Base-by-base conservation (phyloP, 2,797 vertebrate genomes). In the Loriculus beryllinus region DNA sequence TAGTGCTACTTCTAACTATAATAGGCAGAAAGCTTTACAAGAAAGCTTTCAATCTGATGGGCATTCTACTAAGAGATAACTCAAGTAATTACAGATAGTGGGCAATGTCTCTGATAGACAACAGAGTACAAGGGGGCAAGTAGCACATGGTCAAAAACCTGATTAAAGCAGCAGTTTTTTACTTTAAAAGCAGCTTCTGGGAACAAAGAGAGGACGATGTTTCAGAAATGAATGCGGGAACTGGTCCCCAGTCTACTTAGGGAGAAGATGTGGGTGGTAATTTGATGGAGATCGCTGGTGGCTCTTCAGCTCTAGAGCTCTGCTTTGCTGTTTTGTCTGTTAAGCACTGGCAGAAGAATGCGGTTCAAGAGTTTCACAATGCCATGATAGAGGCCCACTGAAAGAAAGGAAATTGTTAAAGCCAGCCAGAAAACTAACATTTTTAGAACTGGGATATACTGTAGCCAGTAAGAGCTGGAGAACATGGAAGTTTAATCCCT, bases 1-100 rank as follows among this genome's bases (percentile, higher is more conserved):
- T 77, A 60, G 78, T 40, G 45, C 68, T 77, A 49, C 81, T 95
- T 78, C 39, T 52, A 94, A 92, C 86, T 95, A 69, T 72, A 94
- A 96, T 51, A 96, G 89, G 91, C 35, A 95, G 51, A 92, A 96
- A 90, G 62, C 54, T 84, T 69, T 20, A 56, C 75, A 86, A 65
- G 28, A 2, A 85, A 70, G 52, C 22, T 85, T 85, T 77, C 71
- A 11, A 17, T 78, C 54, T 42, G 52, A 62, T 16, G 56, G 82
- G 48, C 28, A 5, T 26, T 70, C 52, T 48, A 29, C 26, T 63
- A 39, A 76, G 91, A 62, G 67, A 92, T 82, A 86, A 52, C 64
- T 15, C 48, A 22, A 82, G 33, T 37, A 56, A 52, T 21, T n/a
- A 20, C 33, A 77, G 48, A 49, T 0, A 59, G 51, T 2, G 35